A percentile compares a stretch with the other conserved stretches of the same genome.
Evolutionary conservation across 2,888 invertebrate genomes (phyloP).

Genomic region (Nesidiocoris tenuis): DNA sequence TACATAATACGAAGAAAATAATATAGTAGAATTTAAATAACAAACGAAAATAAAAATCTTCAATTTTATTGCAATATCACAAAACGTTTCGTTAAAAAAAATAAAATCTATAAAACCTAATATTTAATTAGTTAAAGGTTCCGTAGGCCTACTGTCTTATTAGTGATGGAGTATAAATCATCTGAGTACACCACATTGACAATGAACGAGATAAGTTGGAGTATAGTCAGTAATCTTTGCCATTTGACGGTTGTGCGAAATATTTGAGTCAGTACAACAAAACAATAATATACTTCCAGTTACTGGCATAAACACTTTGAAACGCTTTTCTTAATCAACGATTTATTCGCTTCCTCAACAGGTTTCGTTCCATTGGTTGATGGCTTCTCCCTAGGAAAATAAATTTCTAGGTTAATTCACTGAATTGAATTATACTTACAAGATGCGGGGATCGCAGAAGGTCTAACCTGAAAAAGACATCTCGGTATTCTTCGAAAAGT

Average conservation of each 20-base stretch:
- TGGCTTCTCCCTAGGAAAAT: constrained; percentile 13
- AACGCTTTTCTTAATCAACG: constrained; percentile 36
- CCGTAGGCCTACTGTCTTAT: not conserved
- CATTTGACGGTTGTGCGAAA: not conserved
- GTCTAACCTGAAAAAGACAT: not conserved
- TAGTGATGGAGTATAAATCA: not conserved
- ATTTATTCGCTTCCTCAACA: constrained; percentile 21
- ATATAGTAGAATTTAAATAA: not conserved
- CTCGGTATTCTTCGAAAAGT: no score
- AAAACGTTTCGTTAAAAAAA: constrained; percentile 9
- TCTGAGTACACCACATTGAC: not conserved
- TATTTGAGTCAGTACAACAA: not conserved
- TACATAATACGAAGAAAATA: not conserved
- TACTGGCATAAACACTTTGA: constrained; percentile 35
- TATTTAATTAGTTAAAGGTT: not conserved
- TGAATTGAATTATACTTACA: not conserved
- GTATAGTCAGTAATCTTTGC: not conserved
- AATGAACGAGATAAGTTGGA: not conserved
- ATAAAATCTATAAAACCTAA: not conserved
- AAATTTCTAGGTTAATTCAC: not conserved
- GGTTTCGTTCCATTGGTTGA: not conserved
- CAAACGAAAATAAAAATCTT: constrained; percentile 16
- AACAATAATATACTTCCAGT: not conserved
- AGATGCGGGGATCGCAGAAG: not conserved
- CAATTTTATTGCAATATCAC: constrained; percentile 30